phyloP scores from a whole-genome alignment of 1,140 invertebrate species.

The Trachymyrmex septentrionalis region DNA sequence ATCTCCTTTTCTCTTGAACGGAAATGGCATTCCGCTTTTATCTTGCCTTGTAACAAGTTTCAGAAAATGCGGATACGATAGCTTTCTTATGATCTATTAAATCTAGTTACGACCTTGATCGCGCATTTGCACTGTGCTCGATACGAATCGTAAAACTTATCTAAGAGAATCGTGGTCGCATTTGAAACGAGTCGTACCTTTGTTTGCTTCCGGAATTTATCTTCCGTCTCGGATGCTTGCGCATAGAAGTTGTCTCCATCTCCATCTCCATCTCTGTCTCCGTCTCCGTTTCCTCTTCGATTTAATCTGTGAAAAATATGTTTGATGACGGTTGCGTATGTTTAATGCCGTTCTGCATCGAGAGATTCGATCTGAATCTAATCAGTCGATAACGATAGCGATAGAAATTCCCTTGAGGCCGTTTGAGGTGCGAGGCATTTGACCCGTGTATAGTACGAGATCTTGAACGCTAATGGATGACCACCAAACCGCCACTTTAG shows the following conservation, averaged over 20 bases:
- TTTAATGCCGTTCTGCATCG: neutral
- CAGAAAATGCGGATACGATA: constrained; percentile 36
- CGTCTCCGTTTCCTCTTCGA: neutral
- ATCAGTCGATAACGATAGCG: constrained; percentile 27
- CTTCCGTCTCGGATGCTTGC: neutral
- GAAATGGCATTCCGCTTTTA: constrained; percentile 59
- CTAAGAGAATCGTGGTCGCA: constrained; percentile 1
- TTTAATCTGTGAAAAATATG: constrained; percentile 38
- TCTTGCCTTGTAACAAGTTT: constrained; percentile 47
- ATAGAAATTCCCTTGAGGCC: constrained; percentile 22
- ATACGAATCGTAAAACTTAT: constrained; percentile 67
- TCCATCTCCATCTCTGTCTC: neutral
- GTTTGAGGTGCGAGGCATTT: constrained; percentile 39
- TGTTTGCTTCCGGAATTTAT: constrained; percentile 60
- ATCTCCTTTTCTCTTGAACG: constrained; percentile 25
- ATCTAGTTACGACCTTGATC: constrained; percentile 53
- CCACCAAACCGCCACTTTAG: constrained; percentile 61
- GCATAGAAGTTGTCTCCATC: neutral
- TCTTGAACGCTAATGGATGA: constrained; percentile 58
- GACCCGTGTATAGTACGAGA: constrained; percentile 26
- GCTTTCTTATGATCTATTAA: constrained; percentile 69
- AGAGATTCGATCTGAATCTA: neutral
- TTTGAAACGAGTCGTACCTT: constrained; percentile 30
- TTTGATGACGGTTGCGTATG: neutral
- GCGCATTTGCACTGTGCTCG: constrained; percentile 4